A percentile compares a stretch with the other conserved stretches of the same genome.
These are phyloP conservation scores for Sisyra terminalis DNA, from an alignment of 2,888 invertebrate species.

Conservation along the genomic window DNA sequence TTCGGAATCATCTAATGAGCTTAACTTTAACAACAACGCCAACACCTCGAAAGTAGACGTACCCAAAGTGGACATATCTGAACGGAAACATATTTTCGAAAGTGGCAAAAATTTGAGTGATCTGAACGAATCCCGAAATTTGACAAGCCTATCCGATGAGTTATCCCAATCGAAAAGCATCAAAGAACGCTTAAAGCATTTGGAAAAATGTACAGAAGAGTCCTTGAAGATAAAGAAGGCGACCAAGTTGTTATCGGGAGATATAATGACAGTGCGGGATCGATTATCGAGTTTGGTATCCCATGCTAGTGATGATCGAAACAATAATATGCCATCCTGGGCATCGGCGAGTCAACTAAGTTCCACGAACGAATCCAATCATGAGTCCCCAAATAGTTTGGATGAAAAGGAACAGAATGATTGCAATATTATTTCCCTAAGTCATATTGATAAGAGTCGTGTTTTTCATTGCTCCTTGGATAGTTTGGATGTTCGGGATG, in stretches of 20 bases:
- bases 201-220: conserved; percentile 48
- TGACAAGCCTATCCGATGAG: conserved; percentile 40
- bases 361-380: conserved; percentile 3
- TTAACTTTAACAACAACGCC: background rate
- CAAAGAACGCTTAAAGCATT: conserved; percentile 51
- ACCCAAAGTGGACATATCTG: conserved; percentile 68
- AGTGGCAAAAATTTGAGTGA: conserved; percentile 39
- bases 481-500: conserved; percentile 41
- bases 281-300: conserved; percentile 44
- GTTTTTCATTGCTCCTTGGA: conserved; percentile 32
- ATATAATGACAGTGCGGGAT: conserved; percentile 45
- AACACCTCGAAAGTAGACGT: conserved; percentile 23
- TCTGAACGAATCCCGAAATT: conserved; percentile 24
- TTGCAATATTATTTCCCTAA: conserved; percentile 24
- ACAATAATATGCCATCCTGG: conserved; percentile 9
- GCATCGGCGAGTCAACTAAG: conserved; percentile 6
- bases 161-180: conserved; percentile 49
- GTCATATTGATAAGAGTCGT: conserved; percentile 25
- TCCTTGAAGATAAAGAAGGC: conserved; percentile 27
- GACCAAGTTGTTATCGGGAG: conserved; percentile 35
- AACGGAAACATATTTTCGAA: conserved; percentile 71
- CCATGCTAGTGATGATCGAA: conserved; percentile 21
- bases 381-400: background rate
- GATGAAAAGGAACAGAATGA: conserved; percentile 2
- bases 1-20: conserved; percentile 1